Conservation (phyloP, 2,797 vertebrate genomes). For the Sebastes kiyomatsui region DNA sequence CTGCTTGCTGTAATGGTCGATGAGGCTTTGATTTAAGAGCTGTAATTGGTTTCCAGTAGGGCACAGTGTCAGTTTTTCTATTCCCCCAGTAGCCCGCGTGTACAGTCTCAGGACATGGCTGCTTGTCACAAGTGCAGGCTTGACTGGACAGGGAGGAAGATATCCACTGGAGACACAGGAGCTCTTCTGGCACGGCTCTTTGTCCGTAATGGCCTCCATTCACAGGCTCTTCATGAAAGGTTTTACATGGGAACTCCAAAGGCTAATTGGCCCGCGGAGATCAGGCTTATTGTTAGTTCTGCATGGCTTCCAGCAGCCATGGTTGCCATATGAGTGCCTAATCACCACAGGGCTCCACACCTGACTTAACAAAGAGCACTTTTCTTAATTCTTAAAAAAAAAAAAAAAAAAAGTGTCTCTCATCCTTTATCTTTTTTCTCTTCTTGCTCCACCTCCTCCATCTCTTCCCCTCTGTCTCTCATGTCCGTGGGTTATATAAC, state of each 20-base stretch:
- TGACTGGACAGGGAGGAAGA: conserved; percentile 77
- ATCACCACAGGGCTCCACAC: conserved; percentile 82
- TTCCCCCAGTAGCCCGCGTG: conserved; percentile 59
- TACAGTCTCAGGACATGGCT: conserved; percentile 71
- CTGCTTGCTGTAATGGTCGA: conserved; percentile 57
- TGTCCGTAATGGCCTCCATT: conserved; percentile 78
- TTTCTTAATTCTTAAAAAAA: conserved; percentile 61
- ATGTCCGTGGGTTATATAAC: conserved; percentile 46
- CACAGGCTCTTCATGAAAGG: conserved; percentile 80
- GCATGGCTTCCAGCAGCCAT: conserved; percentile 78
- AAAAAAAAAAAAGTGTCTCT: conserved; percentile 59
- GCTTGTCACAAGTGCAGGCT: conserved; percentile 78
- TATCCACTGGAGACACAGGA: conserved; percentile 73
- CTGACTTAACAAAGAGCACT: conserved; percentile 81
- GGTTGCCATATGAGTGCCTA: conserved; percentile 79
- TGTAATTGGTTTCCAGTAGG: conserved; percentile 75
- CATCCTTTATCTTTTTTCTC: conserved; percentile 41
- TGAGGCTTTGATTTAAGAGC: conserved; percentile 69
- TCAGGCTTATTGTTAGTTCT: conserved; percentile 85
- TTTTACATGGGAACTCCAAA: conserved; percentile 84
- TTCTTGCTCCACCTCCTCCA: conserved; percentile 16
- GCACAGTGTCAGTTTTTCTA: conserved; percentile 63
- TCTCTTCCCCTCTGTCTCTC: conserved; percentile 14
- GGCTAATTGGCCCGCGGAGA: conserved; percentile 86
- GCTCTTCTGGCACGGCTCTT: conserved; percentile 68